Evolutionary conservation across 1,140 invertebrate species (phyloP).

Genomic region (Tetraneura akinire): DNA sequence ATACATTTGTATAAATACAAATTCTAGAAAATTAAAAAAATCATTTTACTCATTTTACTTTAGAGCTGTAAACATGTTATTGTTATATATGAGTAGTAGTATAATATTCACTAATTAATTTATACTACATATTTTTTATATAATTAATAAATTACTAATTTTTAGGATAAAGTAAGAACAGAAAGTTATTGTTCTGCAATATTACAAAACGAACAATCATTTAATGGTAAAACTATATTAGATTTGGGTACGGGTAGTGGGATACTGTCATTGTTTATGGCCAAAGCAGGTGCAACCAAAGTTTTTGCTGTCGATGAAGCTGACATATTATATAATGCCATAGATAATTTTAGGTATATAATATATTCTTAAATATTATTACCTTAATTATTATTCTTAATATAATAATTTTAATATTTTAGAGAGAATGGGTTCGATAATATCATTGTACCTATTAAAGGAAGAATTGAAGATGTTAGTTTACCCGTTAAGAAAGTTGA

Average conservation of each 20-base stretch:
- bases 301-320: conserved; percentile 94
- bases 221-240: conserved; percentile 80
- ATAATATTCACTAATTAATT: too few species aligned
- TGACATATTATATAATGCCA: conserved; percentile 82
- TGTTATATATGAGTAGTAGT: too few species aligned
- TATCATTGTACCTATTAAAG: conserved; percentile 77
- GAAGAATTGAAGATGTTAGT: conserved; percentile 86
- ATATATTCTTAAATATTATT: conserved; percentile 55
- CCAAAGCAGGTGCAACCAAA: conserved; percentile 87
- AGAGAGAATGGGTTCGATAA: conserved; percentile 76
- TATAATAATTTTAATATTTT: conserved; percentile 52
- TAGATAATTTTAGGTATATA: conserved; percentile 80
- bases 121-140: not conserved
- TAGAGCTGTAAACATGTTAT: too few species aligned
- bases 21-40: too few species aligned
- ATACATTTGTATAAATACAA: too few species aligned
- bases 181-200: conserved; percentile 93
- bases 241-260: conserved; percentile 97
- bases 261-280: conserved; percentile 95
- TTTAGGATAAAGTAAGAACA: conserved; percentile 85
- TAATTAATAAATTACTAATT: conserved; percentile 51
- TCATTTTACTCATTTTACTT: too few species aligned
- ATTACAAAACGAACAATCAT: conserved; percentile 72
- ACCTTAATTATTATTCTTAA: not conserved
- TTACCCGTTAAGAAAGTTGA: conserved; percentile 85